phyloP scores from a whole-genome alignment of 2,797 vertebrate genomes.

The Neosilurus mollespiculum region DNA sequence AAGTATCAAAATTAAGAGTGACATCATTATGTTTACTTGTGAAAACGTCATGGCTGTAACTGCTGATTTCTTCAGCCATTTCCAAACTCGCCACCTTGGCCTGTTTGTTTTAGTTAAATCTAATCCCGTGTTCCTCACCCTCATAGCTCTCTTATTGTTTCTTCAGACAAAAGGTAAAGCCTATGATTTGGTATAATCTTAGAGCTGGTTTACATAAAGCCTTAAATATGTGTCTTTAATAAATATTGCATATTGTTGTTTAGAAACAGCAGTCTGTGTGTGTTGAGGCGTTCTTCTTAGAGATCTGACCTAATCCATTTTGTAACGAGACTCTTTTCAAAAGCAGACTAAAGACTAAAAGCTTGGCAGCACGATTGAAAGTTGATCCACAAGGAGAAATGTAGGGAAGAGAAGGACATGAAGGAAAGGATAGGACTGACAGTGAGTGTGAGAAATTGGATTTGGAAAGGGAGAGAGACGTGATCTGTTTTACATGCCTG shows the following conservation, averaged over 20 bases:
- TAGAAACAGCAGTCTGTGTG: slow-evolving; percentile 5
- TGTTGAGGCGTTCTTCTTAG: not conserved
- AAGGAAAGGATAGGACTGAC: not conserved
- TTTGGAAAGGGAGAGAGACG: not conserved
- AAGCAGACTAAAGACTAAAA: slow-evolving; percentile 13
- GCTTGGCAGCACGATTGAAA: slow-evolving; percentile 28
- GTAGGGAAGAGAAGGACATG: not conserved
- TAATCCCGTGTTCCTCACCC: not conserved
- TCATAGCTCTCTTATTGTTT: not conserved
- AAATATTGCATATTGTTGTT: not conserved
- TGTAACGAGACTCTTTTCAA: slow-evolving; percentile 28
- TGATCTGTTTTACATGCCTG: not conserved
- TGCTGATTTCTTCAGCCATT: not conserved
- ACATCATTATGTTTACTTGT: not conserved
- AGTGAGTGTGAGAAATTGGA: not conserved
- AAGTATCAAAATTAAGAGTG: not conserved
- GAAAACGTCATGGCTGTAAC: not conserved
- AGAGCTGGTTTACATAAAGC: not conserved
- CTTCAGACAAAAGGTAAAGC: not conserved
- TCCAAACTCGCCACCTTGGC: no score
- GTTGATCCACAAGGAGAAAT: slow-evolving; percentile 17
- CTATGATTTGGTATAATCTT: not conserved
- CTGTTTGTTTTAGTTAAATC: not conserved
- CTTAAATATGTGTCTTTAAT: not conserved
- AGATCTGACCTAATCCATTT: not conserved